phyloP scores from a whole-genome alignment of 2,113 vertebrate genomes.

The Pao palembangensis region DNA sequence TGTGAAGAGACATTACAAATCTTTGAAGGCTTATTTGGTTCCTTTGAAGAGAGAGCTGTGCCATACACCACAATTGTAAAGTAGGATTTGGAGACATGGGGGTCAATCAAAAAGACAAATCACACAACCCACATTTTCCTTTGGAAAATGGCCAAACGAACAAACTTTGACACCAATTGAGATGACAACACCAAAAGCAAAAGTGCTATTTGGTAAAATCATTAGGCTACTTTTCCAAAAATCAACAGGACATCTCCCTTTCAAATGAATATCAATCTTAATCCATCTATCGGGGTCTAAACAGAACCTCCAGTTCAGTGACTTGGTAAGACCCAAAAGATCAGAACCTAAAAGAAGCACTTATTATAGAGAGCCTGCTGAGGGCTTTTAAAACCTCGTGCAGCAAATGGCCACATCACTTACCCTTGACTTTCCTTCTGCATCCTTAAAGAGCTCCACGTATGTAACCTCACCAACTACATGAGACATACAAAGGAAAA shows the following conservation, averaged over 20 bases:
- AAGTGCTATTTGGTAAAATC: constrained; percentile 63
- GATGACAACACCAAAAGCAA: constrained; percentile 75
- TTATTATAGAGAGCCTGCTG: constrained; percentile 91
- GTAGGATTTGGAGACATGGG: constrained; percentile 61
- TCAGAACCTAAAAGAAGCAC: constrained; percentile 86
- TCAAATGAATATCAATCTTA: constrained; percentile 78
- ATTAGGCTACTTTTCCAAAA: constrained; percentile 69
- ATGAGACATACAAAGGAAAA: constrained; percentile 99
- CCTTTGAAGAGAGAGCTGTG: constrained; percentile 60
- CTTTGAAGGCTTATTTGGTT: constrained; percentile 41
- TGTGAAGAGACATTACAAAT: constrained; percentile 30
- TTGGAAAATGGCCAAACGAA: constrained; percentile 72
- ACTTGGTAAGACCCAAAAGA: constrained; percentile 83
- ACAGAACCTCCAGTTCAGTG: constrained; percentile 74
- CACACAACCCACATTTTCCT: constrained; percentile 68
- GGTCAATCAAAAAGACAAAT: constrained; percentile 70
- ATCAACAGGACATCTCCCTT: constrained; percentile 77
- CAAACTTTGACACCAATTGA: constrained; percentile 75
- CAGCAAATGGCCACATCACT: constrained; percentile 97
- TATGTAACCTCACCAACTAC: constrained; percentile 99
- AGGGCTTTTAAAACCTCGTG: constrained; percentile 95
- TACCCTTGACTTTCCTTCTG: constrained; percentile 99
- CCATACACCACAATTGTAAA: constrained; percentile 54
- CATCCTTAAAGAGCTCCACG: constrained; percentile 99
- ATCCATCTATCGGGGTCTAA: constrained; percentile 81